A percentile compares a stretch with the other conserved stretches of the same genome.
Conservation (phyloP, 35 echinoderm and acorn worm species). For the Strongylocentrotus purpuratus region DNA sequence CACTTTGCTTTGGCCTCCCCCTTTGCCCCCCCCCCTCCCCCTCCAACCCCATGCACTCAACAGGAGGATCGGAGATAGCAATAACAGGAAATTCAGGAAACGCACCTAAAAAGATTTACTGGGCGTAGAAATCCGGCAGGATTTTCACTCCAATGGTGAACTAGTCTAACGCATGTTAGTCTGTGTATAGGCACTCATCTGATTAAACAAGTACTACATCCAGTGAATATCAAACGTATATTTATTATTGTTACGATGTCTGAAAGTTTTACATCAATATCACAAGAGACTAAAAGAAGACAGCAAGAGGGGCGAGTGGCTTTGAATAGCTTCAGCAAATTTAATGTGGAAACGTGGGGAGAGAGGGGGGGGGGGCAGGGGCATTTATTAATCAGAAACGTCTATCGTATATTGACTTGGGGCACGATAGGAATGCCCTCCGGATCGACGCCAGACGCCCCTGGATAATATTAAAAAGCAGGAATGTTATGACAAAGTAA, state of each 20-base stretch:
- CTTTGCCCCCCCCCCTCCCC: background rate
- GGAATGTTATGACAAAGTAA: too few relatives aligned
- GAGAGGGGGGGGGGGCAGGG: too few relatives aligned
- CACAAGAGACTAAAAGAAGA: background rate
- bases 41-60: background rate
- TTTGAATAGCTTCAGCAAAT: background rate
- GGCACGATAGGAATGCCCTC: too few relatives aligned
- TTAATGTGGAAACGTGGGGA: background rate
- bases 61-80: background rate
- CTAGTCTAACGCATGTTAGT: background rate
- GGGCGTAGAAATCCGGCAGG: background rate
- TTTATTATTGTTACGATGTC: background rate
- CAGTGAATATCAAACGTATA: background rate
- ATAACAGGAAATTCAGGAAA: conserved; percentile 14
- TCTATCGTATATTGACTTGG: too few relatives aligned
- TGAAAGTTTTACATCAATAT: background rate
- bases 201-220: background rate
- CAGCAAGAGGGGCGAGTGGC: background rate
- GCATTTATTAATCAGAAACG: too few relatives aligned
- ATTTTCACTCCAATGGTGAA: background rate
- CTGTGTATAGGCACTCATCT: background rate
- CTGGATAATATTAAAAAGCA: too few relatives aligned
- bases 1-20: background rate
- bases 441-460: too few relatives aligned
- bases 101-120: background rate